These are phyloP conservation scores for Dendrocincla fuliginosa DNA, from an alignment of 2,797 vertebrate genomes.

Conservation along the genomic window DNA sequence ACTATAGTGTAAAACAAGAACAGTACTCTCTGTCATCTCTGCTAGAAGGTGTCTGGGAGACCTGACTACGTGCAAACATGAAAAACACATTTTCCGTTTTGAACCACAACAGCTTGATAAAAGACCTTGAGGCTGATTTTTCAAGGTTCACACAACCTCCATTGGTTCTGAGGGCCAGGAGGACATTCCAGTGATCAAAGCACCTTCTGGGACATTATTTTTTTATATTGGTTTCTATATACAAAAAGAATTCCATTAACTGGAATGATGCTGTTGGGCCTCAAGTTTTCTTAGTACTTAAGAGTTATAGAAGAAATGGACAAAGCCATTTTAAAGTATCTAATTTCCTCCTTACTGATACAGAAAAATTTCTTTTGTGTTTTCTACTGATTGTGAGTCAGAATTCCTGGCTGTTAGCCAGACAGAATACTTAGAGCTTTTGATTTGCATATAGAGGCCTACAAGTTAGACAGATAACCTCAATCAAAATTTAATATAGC, in stretches of 20 bases:
- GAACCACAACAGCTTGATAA: not conserved
- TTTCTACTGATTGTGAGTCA: slow-evolving; percentile 16
- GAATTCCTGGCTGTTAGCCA: slow-evolving; percentile 32
- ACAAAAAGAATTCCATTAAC: not conserved
- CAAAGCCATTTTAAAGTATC: not conserved
- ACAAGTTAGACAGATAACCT: slow-evolving; percentile 17
- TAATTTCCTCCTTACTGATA: not conserved
- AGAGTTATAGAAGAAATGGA: not conserved
- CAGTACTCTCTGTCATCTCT: not conserved
- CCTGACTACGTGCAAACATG: not conserved
- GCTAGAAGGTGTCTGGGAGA: not conserved
- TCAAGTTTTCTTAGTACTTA: not conserved
- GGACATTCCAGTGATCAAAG: not conserved
- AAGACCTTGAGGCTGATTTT: not conserved
- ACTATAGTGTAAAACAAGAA: not conserved
- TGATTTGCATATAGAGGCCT: slow-evolving; percentile 21
- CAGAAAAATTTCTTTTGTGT: not conserved
- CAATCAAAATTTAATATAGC: not conserved
- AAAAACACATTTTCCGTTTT: not conserved
- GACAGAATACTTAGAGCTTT: not conserved
- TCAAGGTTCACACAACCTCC: not conserved
- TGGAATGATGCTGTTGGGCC: not conserved
- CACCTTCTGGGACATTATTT: not conserved
- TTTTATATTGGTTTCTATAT: not conserved
- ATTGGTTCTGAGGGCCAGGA: not conserved